Conservation (phyloP, 2,113 vertebrate species). For the Micronycteris hirsuta region DNA sequence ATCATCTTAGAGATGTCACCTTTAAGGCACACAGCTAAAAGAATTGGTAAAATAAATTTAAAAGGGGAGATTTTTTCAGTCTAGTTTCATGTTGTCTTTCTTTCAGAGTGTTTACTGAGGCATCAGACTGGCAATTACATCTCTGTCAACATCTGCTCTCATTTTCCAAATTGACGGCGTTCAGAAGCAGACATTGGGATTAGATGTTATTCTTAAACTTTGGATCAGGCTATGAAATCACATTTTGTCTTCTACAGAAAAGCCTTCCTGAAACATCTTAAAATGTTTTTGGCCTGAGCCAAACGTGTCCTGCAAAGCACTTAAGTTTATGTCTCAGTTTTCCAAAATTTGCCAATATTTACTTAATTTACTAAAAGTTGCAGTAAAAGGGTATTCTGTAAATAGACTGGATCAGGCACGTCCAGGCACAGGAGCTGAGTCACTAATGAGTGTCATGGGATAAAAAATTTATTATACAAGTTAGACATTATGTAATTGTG, state of each 20-base stretch:
- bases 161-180: slow-evolving; percentile 58
- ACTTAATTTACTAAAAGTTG: background rate
- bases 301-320: background rate
- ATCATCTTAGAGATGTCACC: slow-evolving; percentile 31
- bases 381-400: background rate
- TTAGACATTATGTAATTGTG: background rate
- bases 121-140: slow-evolving; percentile 58
- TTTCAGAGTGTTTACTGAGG: slow-evolving; percentile 58
- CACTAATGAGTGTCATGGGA: background rate
- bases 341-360: background rate
- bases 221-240: slow-evolving; percentile 22
- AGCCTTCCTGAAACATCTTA: background rate
- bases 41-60: slow-evolving; percentile 30
- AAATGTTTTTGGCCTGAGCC: background rate
- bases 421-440: background rate
- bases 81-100: slow-evolving; percentile 28
- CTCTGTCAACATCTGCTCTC: slow-evolving; percentile 69
- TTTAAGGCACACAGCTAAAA: slow-evolving; percentile 25
- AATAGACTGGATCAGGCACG: background rate
- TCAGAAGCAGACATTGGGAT: slow-evolving; percentile 41
- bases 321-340: background rate
- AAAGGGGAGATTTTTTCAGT: slow-evolving; percentile 38
- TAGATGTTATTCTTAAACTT: slow-evolving; percentile 61
- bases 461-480: background rate
- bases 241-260: slow-evolving; percentile 2